These are phyloP conservation scores for Brachycybe producta DNA, from an alignment of 2,888 invertebrate genomes.

Conservation along the genomic window DNA sequence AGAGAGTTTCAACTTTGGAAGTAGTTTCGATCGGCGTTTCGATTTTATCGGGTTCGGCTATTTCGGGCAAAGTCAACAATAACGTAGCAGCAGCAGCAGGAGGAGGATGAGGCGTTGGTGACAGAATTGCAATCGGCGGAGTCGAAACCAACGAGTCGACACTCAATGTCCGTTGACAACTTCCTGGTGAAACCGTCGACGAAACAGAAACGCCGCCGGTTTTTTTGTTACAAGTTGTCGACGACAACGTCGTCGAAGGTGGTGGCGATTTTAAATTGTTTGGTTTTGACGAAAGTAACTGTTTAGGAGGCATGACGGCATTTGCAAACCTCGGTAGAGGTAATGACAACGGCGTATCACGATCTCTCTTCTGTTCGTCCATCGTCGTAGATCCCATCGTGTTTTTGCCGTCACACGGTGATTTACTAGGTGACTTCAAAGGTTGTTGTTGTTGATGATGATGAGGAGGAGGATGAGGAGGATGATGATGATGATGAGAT, in stretches of 20 bases:
- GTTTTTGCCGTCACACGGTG: constrained; percentile 1
- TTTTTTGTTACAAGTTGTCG: not conserved
- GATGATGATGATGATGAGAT: too few species aligned
- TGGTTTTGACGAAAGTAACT: constrained; percentile 15
- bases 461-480: too few species aligned
- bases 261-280: constrained; percentile 10
- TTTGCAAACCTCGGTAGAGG: constrained; percentile 76
- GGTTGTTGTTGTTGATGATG: constrained; percentile 16
- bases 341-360: constrained; percentile 57
- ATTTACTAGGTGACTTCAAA: constrained; percentile 7
- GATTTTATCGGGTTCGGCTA: too few species aligned
- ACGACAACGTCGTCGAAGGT: constrained; percentile 1
- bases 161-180: not conserved
- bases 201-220: not conserved
- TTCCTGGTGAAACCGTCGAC: constrained; percentile 6
- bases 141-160: too few species aligned
- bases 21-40: not conserved
- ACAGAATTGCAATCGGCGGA: not conserved
- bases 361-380: constrained; percentile 17
- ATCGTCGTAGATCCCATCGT: too few species aligned
- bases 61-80: too few species aligned
- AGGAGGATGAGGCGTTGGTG: not conserved
- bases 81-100: not conserved
- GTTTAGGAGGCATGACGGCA: constrained; percentile 24
- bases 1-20: not conserved